These are phyloP conservation scores for Megalonaias nervosa DNA, from an alignment of 1,140 invertebrate species.

Conservation along the genomic window DNA sequence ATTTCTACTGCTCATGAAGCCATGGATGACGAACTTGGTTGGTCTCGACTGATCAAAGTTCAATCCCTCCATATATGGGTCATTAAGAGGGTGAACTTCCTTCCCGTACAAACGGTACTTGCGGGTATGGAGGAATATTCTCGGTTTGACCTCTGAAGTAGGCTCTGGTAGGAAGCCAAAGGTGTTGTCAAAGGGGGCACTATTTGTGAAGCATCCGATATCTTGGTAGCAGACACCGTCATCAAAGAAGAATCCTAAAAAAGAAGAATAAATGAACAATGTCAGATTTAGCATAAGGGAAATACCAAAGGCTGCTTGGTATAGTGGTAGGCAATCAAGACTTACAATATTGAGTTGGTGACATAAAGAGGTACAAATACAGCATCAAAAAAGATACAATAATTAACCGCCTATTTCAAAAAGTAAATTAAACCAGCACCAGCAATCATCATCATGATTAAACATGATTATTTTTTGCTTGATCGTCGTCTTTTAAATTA, in stretches of 20 bases:
- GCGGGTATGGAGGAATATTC: constrained; percentile 51
- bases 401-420: too few species aligned
- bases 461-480: too few species aligned
- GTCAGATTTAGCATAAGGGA: too few species aligned
- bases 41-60: constrained; percentile 26
- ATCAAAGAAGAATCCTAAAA: constrained; percentile 12
- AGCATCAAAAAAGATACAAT: too few species aligned
- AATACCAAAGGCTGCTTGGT: too few species aligned
- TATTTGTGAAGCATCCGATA: constrained; percentile 92
- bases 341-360: too few species aligned
- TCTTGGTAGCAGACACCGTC: constrained; percentile 85
- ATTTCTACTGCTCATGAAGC: constrained; percentile 36
- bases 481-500: too few species aligned
- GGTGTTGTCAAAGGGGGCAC: constrained; percentile 75
- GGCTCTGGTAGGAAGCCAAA: constrained; percentile 88
- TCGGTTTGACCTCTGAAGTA: constrained; percentile 85
- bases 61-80: constrained; percentile 10
- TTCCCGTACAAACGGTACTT: constrained; percentile 52
- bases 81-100: constrained; percentile 25
- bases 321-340: too few species aligned
- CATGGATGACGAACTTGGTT: constrained; percentile 48
- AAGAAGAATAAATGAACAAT: constrained; percentile 2
- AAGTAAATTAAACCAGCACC: too few species aligned
- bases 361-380: too few species aligned
- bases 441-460: too few species aligned